Evolutionary conservation across 2,888 invertebrate genomes (phyloP).

Genomic region (Dastarcus helophoroides): DNA sequence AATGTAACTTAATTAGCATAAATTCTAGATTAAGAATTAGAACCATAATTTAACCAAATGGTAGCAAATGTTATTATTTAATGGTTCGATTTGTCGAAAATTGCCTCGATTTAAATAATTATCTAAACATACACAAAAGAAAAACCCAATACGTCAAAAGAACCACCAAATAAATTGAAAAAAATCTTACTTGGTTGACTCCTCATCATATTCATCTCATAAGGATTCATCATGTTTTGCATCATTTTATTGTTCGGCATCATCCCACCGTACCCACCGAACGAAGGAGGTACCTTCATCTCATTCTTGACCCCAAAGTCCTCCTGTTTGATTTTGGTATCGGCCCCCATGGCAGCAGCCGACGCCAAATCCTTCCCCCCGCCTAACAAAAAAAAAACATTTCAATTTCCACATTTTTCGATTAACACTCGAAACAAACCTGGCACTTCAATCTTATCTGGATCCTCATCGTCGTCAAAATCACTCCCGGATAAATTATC

Average conservation of each 20-base stretch:
- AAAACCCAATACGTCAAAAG: too few species aligned
- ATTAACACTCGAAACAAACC: conserved; percentile 41
- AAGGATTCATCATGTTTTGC: conserved; percentile 38
- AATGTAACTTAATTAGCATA: too few species aligned
- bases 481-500: conserved; percentile 53
- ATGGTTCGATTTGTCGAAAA: too few species aligned
- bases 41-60: too few species aligned
- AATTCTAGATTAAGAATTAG: too few species aligned
- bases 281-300: conserved; percentile 1
- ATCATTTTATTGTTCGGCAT: conserved; percentile 26
- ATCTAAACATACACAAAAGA: too few species aligned
- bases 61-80: too few species aligned
- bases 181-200: conserved; percentile 36
- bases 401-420: conserved; percentile 4
- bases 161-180: too few species aligned
- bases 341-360: conserved; percentile 51
- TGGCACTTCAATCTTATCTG: conserved; percentile 84
- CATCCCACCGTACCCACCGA: conserved; percentile 3
- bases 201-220: conserved; percentile 46
- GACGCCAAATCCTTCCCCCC: conserved; percentile 79
- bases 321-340: conserved; percentile 39
- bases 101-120: too few species aligned
- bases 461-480: conserved; percentile 82
- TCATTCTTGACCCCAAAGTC: conserved; percentile 9
- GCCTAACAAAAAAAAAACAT: conserved; percentile 40